Conservation (phyloP, 2,797 vertebrate species). For the Coregonus suidteri region DNA sequence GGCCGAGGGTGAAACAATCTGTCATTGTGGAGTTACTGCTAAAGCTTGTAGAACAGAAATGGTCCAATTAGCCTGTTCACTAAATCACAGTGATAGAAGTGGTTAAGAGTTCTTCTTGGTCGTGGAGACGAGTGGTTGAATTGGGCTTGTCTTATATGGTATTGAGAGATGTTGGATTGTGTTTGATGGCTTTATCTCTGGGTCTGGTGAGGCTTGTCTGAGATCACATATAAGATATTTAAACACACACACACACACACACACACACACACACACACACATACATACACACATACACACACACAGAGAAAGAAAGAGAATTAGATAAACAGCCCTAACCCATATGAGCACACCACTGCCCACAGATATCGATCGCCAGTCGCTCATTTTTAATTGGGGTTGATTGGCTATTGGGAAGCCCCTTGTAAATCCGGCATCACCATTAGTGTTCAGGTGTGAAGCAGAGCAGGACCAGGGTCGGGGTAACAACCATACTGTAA, state of each 20-base stretch:
- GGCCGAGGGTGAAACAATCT: not conserved
- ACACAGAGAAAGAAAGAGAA: not conserved
- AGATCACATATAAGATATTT: too few relatives aligned
- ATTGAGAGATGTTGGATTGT: not conserved
- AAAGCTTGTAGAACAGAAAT: not conserved
- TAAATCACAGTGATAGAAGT: not conserved
- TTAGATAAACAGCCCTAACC: not conserved
- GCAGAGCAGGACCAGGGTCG: not conserved
- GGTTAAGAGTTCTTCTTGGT: not conserved
- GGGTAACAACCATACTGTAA: not conserved
- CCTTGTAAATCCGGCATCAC: not conserved
- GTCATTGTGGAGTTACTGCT: not conserved
- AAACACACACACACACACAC: not conserved
- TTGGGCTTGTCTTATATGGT: not conserved
- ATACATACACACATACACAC: not conserved
- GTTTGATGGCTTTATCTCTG: not conserved
- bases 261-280: not conserved
- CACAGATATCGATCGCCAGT: not conserved
- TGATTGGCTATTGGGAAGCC: not conserved
- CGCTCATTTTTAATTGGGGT: not conserved
- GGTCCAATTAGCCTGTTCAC: not conserved
- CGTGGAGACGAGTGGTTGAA: not conserved
- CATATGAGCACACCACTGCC: not conserved
- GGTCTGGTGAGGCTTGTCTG: too few relatives aligned
- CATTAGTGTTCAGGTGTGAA: not conserved